Percentiles rank a stretch among this genome's conserved stretches.
Evolutionary conservation across 2,888 invertebrate species (phyloP).

Genomic region (Galerucella pusilla): DNA sequence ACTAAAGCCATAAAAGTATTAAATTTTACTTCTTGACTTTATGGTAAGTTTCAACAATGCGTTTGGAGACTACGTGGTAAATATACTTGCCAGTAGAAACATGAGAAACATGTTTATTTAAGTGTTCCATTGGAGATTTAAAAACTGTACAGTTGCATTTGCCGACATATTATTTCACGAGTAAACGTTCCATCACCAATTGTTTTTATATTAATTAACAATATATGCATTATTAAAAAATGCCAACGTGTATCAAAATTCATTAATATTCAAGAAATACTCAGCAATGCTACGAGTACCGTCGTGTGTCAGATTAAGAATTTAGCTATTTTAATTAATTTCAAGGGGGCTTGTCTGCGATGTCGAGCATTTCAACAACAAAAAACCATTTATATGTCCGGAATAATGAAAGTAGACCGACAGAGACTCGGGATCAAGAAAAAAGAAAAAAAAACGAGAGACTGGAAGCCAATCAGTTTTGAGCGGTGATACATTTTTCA

Average conservation of each 20-base stretch:
- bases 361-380: slow-evolving; percentile 49
- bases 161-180: too few species aligned
- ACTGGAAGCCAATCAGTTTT: slow-evolving; percentile 57
- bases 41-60: too few species aligned
- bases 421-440: slow-evolving; percentile 45
- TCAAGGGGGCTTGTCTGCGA: slow-evolving; percentile 48
- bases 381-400: slow-evolving; percentile 54
- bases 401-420: slow-evolving; percentile 55
- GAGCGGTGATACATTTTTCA: slow-evolving; percentile 63
- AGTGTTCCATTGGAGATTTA: too few species aligned
- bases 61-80: too few species aligned
- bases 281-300: slow-evolving; percentile 25
- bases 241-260: slow-evolving; percentile 14
- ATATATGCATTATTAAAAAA: slow-evolving; percentile 5
- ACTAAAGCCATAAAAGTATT: too few species aligned
- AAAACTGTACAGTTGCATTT: too few species aligned
- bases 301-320: slow-evolving; percentile 45
- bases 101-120: too few species aligned
- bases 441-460: slow-evolving; percentile 38
- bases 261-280: slow-evolving; percentile 31
- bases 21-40: too few species aligned
- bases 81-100: too few species aligned
- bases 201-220: too few species aligned
- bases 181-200: too few species aligned
- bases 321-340: slow-evolving; percentile 54